A percentile compares a stretch with the other conserved stretches of the same genome.
Evolutionary conservation across 1,140 invertebrate genomes (phyloP).

Genomic region (Drosophila saltans): DNA sequence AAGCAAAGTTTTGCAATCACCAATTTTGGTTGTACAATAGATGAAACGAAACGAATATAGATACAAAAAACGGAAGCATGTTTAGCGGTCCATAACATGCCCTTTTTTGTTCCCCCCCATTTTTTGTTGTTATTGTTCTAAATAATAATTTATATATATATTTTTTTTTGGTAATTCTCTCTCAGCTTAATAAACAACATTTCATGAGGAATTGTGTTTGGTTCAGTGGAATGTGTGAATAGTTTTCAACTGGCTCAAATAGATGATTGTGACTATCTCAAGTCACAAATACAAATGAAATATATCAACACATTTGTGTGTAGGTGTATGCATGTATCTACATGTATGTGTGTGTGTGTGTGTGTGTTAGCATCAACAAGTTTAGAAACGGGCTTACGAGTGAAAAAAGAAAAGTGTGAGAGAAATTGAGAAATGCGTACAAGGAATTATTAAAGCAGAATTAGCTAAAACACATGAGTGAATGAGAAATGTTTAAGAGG

Average conservation of each 20-base stretch:
- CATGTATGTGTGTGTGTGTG: slow-evolving; percentile 9
- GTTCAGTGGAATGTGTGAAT: slow-evolving; percentile 46
- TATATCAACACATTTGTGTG: not conserved
- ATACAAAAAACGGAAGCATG: slow-evolving; percentile 20
- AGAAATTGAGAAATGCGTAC: too few relatives aligned
- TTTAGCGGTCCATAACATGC: slow-evolving; percentile 43
- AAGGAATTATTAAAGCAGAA: too few relatives aligned
- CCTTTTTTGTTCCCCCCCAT: not conserved
- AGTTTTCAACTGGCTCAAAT: slow-evolving; percentile 33
- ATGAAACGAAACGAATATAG: not conserved
- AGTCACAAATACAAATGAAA: not conserved
- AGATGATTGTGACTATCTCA: slow-evolving; percentile 6
- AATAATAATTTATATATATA: not conserved
- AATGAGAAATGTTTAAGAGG: too few relatives aligned
- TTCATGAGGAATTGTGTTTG: slow-evolving; percentile 6
- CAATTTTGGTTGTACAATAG: slow-evolving; percentile 32
- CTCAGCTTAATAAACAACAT: slow-evolving; percentile 16
- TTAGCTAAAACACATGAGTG: too few relatives aligned
- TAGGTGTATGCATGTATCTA: not conserved
- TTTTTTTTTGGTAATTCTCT: slow-evolving; percentile 19
- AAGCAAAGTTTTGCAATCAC: slow-evolving; percentile 59
- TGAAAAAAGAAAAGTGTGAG: not conserved
- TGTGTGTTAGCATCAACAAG: slow-evolving; percentile 20
- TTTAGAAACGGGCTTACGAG: slow-evolving; percentile 19
- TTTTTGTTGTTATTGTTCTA: not conserved